Base-by-base conservation (phyloP, 2,888 invertebrate genomes). In the Desoria tigrina region DNA sequence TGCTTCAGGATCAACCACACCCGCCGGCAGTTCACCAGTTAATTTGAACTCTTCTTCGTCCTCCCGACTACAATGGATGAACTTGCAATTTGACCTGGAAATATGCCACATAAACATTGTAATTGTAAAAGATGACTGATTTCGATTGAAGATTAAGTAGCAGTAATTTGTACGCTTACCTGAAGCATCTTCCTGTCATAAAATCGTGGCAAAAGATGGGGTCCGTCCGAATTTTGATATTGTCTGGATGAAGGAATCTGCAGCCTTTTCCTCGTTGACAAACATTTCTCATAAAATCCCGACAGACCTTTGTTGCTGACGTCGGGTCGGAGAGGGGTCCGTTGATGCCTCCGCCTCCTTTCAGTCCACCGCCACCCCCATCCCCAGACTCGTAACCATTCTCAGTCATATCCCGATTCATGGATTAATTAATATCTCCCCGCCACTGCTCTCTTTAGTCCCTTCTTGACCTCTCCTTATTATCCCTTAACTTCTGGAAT, bases 61-160 rank as follows among this genome's bases (percentile, higher is more conserved):
- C 77, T 87, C 86, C 21, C 88, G 83, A 0, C 87, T 84, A 77
- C 90, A 90, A 79, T 92, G 91, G 50, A 90, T 83, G 79, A 90
- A 90, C 77, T 87, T 87, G 77, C 90, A 90, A 65, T 86, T 87
- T 2, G 84, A 83, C 76, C 91, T 84, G 27, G n/a, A 49, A 49
- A 49, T 11, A 39, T 39, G 16, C 39, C 39, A 9, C 9, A 39
- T 16, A 39, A 39, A 39, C 39, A 39, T 39, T 11, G 16, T 39
- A 11, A 39, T 16, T 39, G 9, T 16, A 39, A 39, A n/a, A n/a
- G n/a, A n/a, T n/a, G n/a, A n/a, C n/a, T n/a, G n/a, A n/a, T n/a
- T n/a, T n/a, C n/a, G n/a, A n/a, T n/a, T n/a, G n/a, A n/a, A n/a
- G n/a, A n/a, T n/a, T n/a, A n/a, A n/a, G n/a, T n/a, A n/a, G n/a